These are phyloP conservation scores for Campoletis raptor DNA, from an alignment of 2,888 invertebrate species.

Conservation along the genomic window DNA sequence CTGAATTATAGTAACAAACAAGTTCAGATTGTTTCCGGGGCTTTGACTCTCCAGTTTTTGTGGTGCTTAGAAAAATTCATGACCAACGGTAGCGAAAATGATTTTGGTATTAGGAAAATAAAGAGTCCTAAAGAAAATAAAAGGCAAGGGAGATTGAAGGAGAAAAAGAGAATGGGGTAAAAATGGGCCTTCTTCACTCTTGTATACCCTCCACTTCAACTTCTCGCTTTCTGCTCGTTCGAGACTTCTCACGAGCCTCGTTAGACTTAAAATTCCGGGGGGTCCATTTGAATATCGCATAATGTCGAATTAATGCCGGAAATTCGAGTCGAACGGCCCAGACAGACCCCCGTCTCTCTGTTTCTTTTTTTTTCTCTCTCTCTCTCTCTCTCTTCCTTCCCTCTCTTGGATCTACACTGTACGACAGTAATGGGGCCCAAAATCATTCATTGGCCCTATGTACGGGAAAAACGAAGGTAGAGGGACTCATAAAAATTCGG, in stretches of 20 bases:
- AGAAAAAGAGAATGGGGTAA: conserved; percentile 45
- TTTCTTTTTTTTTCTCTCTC: conserved; percentile 36
- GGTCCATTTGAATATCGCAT: conserved; percentile 84
- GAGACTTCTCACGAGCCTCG: conserved; percentile 75
- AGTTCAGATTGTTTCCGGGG: conserved; percentile 1
- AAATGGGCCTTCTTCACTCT: conserved; percentile 65
- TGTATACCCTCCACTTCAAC: background rate
- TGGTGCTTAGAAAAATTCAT: conserved; percentile 52
- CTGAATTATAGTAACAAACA: background rate
- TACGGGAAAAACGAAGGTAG: conserved; percentile 40
- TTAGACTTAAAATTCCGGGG: conserved; percentile 81
- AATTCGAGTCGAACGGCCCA: conserved; percentile 80
- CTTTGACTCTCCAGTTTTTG: conserved; percentile 42
- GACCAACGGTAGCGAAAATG: conserved; percentile 38
- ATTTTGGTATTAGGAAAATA: conserved; percentile 26
- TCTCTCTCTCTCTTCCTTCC: background rate
- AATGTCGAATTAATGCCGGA: conserved; percentile 84
- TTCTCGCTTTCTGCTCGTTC: conserved; percentile 29
- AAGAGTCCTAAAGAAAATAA: conserved; percentile 44
- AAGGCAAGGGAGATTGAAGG: conserved; percentile 30
- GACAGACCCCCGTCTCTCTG: conserved; percentile 51
- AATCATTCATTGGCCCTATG: conserved; percentile 28
- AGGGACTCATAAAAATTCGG: conserved; percentile 67
- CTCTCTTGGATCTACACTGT: conserved; percentile 34
- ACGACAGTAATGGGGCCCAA: conserved; percentile 63